phyloP scores from a whole-genome alignment of 1,140 invertebrate species.

The Scaptomyza graminum region DNA sequence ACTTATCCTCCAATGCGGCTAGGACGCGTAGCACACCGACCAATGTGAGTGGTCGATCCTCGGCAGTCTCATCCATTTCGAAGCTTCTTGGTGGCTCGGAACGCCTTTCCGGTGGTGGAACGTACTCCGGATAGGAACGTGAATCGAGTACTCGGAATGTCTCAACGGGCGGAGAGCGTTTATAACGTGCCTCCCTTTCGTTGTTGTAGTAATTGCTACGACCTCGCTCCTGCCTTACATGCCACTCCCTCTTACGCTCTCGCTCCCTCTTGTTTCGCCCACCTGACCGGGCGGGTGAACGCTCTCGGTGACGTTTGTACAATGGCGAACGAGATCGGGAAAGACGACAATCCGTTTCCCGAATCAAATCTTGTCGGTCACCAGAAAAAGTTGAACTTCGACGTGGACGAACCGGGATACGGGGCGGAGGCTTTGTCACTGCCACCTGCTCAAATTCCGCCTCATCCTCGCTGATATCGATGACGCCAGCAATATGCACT shows the following conservation, averaged over 20 bases:
- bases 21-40: slow-evolving; percentile 89
- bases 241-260: too few species aligned
- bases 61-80: slow-evolving; percentile 38
- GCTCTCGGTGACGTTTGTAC: slow-evolving; percentile 33
- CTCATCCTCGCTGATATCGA: slow-evolving; percentile 81
- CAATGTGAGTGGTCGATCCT: slow-evolving; percentile 84
- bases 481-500: slow-evolving; percentile 26
- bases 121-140: slow-evolving; percentile 64
- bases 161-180: slow-evolving; percentile 36
- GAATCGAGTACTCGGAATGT: slow-evolving; percentile 65
- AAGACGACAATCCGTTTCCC: slow-evolving; percentile 2
- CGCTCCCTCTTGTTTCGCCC: slow-evolving; percentile 7
- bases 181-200: slow-evolving; percentile 33
- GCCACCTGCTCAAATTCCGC: background rate
- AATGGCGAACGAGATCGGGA: slow-evolving; percentile 50
- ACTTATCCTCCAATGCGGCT: slow-evolving; percentile 90
- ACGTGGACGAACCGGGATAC: slow-evolving; percentile 1
- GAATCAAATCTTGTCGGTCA: slow-evolving; percentile 13
- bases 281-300: slow-evolving; percentile 48
- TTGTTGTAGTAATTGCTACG: slow-evolving; percentile 19
- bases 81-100: slow-evolving; percentile 12
- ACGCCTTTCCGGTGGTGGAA: slow-evolving; percentile 20
- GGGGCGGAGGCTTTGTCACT: background rate
- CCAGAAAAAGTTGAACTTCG: slow-evolving; percentile 8
- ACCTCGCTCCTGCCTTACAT: background rate